Base-by-base conservation (phyloP, 2,797 vertebrate species). In the Lateolabrax maculatus region DNA sequence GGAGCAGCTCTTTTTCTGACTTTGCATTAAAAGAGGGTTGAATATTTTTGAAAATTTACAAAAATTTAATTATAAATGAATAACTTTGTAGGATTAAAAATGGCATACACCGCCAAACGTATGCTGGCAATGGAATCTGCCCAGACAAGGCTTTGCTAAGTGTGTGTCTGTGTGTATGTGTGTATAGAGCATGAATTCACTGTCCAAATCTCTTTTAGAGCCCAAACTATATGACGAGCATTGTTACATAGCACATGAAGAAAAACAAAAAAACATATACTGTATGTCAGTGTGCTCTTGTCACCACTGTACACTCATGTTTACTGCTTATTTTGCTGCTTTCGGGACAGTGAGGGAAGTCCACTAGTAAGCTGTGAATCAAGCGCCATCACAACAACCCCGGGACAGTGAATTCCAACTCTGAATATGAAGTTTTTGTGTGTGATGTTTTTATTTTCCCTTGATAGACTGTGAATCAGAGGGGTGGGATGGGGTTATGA, bases 61-160 rank as follows among this genome's bases (percentile, higher is more conserved):
- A 87, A 83, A 37, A 64, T 87, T 84, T 80, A 95, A 95, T 90
- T 87, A 90, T 90, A 65, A 90, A 89, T 87, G 66, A 89, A 89
- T 43, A 80, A 90, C 87, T 91, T 92, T 93, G 89, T 92, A 90
- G 90, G 84, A 87, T 87, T 66, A 78, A 78, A 80, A 82, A 65
- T 37, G 69, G 86, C 84, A 90, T 93, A 90, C 87, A 81, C 84
- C 71, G 61, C 77, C 82, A 87, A 63, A 91, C 55, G 75, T 73
- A 69, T 79, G 90, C 90, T 92, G 87, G 84, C 82, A 71, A 89
- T 70, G 93, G 86, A 79, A 65, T 81, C 84, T 90, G 95, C 95
- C 96, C 96, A 97, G 96, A 97, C 96, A 98, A 98, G 97, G 96
- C 96, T 98, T 97, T 97, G 85, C 92, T 87, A 85, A 88, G 86